Evolutionary conservation across 2,113 vertebrate genomes (phyloP).

Genomic region (Takifugu bimaculatus): DNA sequence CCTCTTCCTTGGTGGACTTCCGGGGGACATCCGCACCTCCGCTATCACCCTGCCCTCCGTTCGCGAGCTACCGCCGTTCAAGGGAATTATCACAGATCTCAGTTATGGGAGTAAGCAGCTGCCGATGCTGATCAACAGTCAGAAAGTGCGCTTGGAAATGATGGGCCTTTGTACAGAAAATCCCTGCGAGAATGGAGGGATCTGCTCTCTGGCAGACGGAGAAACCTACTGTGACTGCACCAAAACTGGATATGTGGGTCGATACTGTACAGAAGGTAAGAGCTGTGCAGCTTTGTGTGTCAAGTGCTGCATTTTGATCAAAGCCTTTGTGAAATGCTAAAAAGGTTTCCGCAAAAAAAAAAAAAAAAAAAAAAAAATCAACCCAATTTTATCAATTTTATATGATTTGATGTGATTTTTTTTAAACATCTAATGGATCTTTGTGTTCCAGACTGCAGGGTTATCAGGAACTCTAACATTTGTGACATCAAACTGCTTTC

Average conservation of each 20-base stretch:
- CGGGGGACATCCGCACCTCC: constrained; percentile 83
- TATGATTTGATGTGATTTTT: background rate
- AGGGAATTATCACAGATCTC: constrained; percentile 90
- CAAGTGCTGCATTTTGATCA: constrained; percentile 46
- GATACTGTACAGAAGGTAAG: constrained; percentile 96
- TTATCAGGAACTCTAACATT: too few relatives aligned
- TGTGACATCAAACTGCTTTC: too few relatives aligned
- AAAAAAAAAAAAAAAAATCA: too few relatives aligned
- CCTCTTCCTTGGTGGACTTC: constrained; percentile 91
- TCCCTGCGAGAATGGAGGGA: constrained; percentile 93
- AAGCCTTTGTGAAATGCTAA: constrained; percentile 7
- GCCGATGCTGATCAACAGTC: constrained; percentile 85
- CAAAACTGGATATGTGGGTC: constrained; percentile 88
- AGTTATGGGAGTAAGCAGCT: constrained; percentile 85
- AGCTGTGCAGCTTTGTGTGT: constrained; percentile 41
- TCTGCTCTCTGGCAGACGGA: constrained; percentile 88
- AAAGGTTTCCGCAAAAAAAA: too few relatives aligned
- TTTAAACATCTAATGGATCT: background rate
- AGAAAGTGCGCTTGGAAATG: constrained; percentile 84
- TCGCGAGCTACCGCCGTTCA: constrained; percentile 81
- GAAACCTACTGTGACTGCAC: constrained; percentile 93
- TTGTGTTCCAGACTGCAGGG: too few relatives aligned
- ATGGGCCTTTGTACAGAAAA: constrained; percentile 89
- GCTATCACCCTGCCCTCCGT: constrained; percentile 86
- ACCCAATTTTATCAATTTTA: background rate